Base-by-base conservation (phyloP, 2,113 vertebrate genomes). In the Centrocercus urophasianus region DNA sequence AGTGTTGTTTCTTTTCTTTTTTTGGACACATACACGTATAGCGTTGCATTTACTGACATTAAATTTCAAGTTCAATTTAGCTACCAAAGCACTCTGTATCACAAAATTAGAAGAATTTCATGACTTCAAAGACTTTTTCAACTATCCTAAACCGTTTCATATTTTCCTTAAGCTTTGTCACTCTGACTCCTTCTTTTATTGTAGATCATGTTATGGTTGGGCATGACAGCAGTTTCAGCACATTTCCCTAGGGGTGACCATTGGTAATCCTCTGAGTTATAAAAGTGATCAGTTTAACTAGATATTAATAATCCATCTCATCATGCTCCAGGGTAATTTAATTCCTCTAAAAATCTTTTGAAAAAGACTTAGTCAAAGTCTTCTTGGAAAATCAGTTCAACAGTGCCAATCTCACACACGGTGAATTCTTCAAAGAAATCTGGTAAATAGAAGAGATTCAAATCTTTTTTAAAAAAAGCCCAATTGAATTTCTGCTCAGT, bases 1-100 rank as follows among this genome's bases (percentile, higher is more conserved):
- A 61, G 28, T 19, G 18, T 43, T 70, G 32, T 28, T 59, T 43
- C 17, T 50, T 65, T 20, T 28, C 28, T 27, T 75, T 79, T 77
- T 64, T 50, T 4, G 25, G 32, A 14, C 32, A 52, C 22, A 4
- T 59, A 34, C 0, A 0, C 20, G 10, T 57, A 57, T n/a, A 1
- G 17, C n/a, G 38, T 87, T 91, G 22, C n/a, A 52, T 71, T 87
- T 64, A 45, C 32, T 76, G 76, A n/a, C n/a, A 45, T 59, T 27
- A 45, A 34, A 76, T 71, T 56, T 52, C 13, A 50, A 25, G 57
- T 59, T 12, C 36, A 65, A 21, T 65, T 82, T 87, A 77, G 65
- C 42, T 71, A 59, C 57, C 43, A 52, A 76, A 52, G 48, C 12
- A 59, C 27, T 81, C 34, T 65, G 15, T 76, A 65, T 52, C 18